A percentile compares a stretch with the other conserved stretches of the same genome.
These are phyloP conservation scores for Pseudomyrmex sp. DNA, from an alignment of 1,140 invertebrate species.

Conservation along the genomic window DNA sequence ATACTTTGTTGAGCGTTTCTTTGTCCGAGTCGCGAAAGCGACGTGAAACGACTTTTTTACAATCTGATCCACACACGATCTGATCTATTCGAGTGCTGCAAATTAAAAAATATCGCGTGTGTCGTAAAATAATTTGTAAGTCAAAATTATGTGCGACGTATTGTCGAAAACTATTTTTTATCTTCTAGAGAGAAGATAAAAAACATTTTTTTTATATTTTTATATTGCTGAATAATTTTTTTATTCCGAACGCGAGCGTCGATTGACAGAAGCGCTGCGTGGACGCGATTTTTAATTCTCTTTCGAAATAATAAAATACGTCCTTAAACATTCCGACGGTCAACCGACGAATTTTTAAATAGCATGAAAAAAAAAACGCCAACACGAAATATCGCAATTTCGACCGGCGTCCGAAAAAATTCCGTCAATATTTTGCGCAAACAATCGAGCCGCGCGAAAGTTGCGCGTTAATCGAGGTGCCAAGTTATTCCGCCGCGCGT, in stretches of 20 bases:
- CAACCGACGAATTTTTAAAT: too few species aligned
- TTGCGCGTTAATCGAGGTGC: not conserved
- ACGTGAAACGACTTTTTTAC: not conserved
- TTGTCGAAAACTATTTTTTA: not conserved
- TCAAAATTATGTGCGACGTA: too few species aligned
- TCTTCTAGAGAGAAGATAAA: not conserved
- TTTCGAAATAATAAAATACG: too few species aligned
- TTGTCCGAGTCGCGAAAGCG: not conserved
- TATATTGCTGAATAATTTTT: too few species aligned
- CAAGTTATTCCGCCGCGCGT: slow-evolving; percentile 8
- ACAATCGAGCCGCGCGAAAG: not conserved
- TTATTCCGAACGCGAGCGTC: too few species aligned
- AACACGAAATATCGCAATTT: not conserved
- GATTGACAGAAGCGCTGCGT: too few species aligned
- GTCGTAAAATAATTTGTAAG: too few species aligned
- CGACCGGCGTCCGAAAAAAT: slow-evolving; percentile 4
- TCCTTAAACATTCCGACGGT: too few species aligned
- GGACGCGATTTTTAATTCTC: too few species aligned
- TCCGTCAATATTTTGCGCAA: not conserved
- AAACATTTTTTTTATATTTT: too few species aligned
- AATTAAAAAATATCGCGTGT: not conserved
- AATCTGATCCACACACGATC: not conserved
- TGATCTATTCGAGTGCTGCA: not conserved
- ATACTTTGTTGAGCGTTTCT: not conserved
- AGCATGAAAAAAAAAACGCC: too few species aligned